Evolutionary conservation across 2,888 invertebrate genomes (phyloP).

Genomic region (Drosophila peninsularis): DNA sequence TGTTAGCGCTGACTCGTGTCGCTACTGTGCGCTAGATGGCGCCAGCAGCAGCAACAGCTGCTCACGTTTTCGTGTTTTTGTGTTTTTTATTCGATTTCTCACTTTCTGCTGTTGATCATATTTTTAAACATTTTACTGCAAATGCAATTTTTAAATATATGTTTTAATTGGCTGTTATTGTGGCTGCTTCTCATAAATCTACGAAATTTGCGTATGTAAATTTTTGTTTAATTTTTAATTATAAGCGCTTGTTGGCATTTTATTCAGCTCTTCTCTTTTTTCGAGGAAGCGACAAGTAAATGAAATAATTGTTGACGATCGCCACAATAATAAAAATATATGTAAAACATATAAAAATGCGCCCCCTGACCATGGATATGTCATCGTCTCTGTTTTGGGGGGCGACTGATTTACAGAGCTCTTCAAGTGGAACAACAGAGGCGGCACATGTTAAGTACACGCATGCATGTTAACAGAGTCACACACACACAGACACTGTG

Average conservation of each 20-base stretch:
- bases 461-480: background rate
- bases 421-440: slow-evolving; percentile 37
- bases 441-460: slow-evolving; percentile 14
- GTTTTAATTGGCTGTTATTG: slow-evolving; percentile 18
- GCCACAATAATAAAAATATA: slow-evolving; percentile 26
- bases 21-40: slow-evolving; percentile 49
- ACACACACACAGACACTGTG: slow-evolving; percentile 9
- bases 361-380: slow-evolving; percentile 52
- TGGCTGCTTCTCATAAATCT: slow-evolving; percentile 3
- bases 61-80: slow-evolving; percentile 6
- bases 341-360: slow-evolving; percentile 3
- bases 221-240: slow-evolving; percentile 43
- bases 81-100: background rate
- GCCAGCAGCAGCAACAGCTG: slow-evolving; percentile 15
- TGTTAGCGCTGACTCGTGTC: slow-evolving; percentile 2
- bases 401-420: slow-evolving; percentile 33
- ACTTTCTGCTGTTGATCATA: slow-evolving; percentile 17
- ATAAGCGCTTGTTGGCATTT: slow-evolving; percentile 4
- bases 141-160: slow-evolving; percentile 19
- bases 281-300: slow-evolving; percentile 60
- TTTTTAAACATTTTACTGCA: slow-evolving; percentile 13
- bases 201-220: background rate
- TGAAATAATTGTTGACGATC: slow-evolving; percentile 54
- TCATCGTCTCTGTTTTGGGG: slow-evolving; percentile 47
- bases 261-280: slow-evolving; percentile 2